Evolutionary conservation across 2,888 invertebrate species (phyloP).

Genomic region (Pollenia labialis): DNA sequence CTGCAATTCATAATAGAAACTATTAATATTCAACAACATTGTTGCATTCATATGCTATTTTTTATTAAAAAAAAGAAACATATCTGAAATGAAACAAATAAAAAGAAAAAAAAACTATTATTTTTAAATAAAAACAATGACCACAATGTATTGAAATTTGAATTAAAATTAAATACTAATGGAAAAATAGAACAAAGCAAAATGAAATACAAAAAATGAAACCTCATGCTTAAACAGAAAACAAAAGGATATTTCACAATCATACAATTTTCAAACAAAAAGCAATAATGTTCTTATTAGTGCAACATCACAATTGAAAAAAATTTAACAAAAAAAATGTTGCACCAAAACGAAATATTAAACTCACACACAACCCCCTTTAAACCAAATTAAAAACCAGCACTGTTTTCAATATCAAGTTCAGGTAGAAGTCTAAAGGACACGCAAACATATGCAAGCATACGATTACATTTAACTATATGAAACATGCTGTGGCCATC

Average conservation of each 20-base stretch:
- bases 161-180: background rate
- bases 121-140: background rate
- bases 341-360: background rate
- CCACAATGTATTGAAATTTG: slow-evolving; percentile 2
- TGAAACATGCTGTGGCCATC: slow-evolving; percentile 53
- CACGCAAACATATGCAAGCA: background rate
- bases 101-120: background rate
- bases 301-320: slow-evolving; percentile 9
- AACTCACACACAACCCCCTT: background rate
- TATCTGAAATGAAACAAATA: background rate
- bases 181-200: background rate
- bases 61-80: background rate
- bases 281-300: slow-evolving; percentile 20
- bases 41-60: background rate
- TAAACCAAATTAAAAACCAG: slow-evolving; percentile 4
- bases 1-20: background rate
- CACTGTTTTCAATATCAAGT: slow-evolving; percentile 68
- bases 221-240: background rate
- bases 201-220: background rate
- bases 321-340: background rate
- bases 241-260: slow-evolving; percentile 35
- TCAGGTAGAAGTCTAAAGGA: slow-evolving; percentile 62
- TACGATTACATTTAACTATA: slow-evolving; percentile 7
- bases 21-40: background rate
- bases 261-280: slow-evolving; percentile 6